A percentile compares a stretch with the other conserved stretches of the same genome.
Conservation (phyloP, 2,797 vertebrate species). For the Erpetoichthys calabaricus region DNA sequence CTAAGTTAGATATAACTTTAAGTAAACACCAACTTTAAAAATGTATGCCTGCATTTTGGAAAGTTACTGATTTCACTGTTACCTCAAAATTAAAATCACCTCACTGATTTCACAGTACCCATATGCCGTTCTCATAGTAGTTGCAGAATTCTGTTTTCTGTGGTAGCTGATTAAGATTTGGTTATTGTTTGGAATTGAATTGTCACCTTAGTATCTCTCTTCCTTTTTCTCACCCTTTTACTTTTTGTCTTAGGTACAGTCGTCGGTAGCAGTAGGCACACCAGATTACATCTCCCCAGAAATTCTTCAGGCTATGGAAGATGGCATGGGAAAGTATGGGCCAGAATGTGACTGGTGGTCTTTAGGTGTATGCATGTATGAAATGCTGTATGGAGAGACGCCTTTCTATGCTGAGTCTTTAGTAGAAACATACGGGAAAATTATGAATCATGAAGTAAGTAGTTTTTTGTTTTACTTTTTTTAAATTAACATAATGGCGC, state of each 20-base stretch:
- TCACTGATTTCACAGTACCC: too few relatives aligned
- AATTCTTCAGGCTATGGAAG: slow-evolving; percentile 96
- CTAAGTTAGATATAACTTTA: too few relatives aligned
- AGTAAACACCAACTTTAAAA: too few relatives aligned
- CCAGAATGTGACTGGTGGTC: slow-evolving; percentile 98
- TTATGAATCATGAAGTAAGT: slow-evolving; percentile 94
- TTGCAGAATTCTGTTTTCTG: too few relatives aligned
- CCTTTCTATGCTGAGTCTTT: slow-evolving; percentile 91
- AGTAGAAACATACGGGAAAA: slow-evolving; percentile 94
- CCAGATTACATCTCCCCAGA: slow-evolving; percentile 97
- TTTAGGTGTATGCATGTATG: slow-evolving; percentile 90
- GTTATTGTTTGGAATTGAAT: too few relatives aligned
- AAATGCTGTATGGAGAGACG: slow-evolving; percentile 93
- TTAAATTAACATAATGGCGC: background rate
- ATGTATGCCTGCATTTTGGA: too few relatives aligned
- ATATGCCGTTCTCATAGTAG: too few relatives aligned
- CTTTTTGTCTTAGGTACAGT: slow-evolving; percentile 66
- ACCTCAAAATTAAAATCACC: too few relatives aligned
- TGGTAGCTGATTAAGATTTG: too few relatives aligned
- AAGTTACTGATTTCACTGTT: too few relatives aligned
- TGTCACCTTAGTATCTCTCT: too few relatives aligned
- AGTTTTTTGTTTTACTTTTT: background rate
- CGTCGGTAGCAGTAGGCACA: slow-evolving; percentile 87
- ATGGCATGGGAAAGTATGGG: slow-evolving; percentile 88
- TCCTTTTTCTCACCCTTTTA: too few relatives aligned